phyloP scores from a whole-genome alignment of 2,888 invertebrate genomes.

The Phaonia tiefii region DNA sequence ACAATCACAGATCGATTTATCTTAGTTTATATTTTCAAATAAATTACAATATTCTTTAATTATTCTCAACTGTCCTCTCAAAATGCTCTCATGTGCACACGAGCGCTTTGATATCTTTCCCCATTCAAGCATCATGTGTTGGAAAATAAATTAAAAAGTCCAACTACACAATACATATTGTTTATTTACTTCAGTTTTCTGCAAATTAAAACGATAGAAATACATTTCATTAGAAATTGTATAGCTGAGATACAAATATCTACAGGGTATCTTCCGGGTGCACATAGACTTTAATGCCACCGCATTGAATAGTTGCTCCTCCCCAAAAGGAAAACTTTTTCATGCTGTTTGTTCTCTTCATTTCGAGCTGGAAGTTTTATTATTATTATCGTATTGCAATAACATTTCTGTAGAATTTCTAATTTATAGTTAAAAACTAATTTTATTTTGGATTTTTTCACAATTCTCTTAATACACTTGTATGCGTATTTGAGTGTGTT shows the following conservation, averaged over 20 bases:
- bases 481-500: neutral
- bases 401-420: slow-evolving; percentile 21
- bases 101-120: too few species aligned
- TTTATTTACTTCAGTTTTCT: neutral
- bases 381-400: slow-evolving; percentile 27
- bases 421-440: slow-evolving; percentile 29
- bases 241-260: neutral
- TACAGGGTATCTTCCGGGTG: neutral
- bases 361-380: neutral
- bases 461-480: neutral
- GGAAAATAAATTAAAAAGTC: neutral
- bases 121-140: too few species aligned
- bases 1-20: too few species aligned
- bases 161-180: neutral
- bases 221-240: neutral
- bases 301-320: slow-evolving; percentile 14
- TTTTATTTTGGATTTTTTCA: neutral
- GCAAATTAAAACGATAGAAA: neutral
- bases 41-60: too few species aligned
- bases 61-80: too few species aligned
- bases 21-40: too few species aligned
- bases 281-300: neutral
- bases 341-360: neutral
- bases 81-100: too few species aligned
- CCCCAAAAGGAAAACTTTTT: slow-evolving; percentile 8